A percentile compares a stretch with the other conserved stretches of the same genome.
These are phyloP conservation scores for Anguilla obscura DNA, from an alignment of 2,797 vertebrate genomes.

Conservation along the genomic window DNA sequence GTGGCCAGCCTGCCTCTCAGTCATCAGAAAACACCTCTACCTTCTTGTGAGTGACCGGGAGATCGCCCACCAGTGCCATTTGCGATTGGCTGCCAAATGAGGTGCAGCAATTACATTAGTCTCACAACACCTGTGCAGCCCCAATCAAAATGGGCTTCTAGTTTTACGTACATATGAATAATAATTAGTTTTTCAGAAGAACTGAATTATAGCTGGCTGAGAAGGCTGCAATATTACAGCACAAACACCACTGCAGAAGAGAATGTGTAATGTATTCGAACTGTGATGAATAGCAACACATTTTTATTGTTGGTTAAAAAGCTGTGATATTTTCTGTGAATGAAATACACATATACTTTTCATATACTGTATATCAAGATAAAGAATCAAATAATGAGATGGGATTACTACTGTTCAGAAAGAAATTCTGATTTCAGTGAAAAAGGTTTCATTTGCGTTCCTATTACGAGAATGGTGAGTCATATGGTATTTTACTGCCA, in stretches of 20 bases:
- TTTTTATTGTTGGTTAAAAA: background rate
- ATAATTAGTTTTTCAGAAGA: background rate
- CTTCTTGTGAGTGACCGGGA: conserved; percentile 53
- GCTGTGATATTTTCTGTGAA: background rate
- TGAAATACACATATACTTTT: background rate
- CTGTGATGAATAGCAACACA: background rate
- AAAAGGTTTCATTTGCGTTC: background rate
- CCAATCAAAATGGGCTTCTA: background rate
- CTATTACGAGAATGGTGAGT: background rate
- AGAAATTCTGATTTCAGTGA: conserved; percentile 5
- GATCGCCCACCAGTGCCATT: background rate
- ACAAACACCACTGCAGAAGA: background rate
- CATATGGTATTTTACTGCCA: background rate
- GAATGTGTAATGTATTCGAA: background rate
- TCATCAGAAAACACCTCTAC: conserved; percentile 63
- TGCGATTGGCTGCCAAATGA: background rate
- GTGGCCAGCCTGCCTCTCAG: conserved; percentile 57
- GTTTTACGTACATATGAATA: background rate
- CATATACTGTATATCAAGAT: background rate
- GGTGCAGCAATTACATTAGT: background rate
- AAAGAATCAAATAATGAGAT: background rate
- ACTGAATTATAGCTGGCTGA: background rate
- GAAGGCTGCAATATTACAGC: background rate
- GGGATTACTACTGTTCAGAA: background rate
- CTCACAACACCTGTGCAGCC: background rate